Conservation (phyloP, 2,113 vertebrate genomes). For the Alexandromys fortis region DNA sequence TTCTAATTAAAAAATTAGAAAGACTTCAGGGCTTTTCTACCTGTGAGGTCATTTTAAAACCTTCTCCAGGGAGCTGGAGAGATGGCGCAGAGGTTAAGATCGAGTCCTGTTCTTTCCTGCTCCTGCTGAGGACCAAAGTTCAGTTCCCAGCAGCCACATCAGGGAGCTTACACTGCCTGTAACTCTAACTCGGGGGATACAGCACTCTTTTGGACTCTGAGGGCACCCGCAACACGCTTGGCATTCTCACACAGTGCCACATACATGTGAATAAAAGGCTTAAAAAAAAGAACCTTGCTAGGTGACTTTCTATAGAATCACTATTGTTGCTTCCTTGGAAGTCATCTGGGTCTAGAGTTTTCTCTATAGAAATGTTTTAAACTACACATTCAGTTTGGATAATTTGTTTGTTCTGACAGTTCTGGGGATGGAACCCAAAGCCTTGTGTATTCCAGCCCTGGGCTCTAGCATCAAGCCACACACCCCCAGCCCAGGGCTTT, state of each 20-base stretch:
- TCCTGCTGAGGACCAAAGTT: too few species aligned
- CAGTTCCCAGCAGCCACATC: too few species aligned
- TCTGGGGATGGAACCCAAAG: neutral
- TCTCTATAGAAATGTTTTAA: neutral
- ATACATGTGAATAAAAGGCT: neutral
- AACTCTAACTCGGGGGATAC: neutral
- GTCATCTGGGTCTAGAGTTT: neutral
- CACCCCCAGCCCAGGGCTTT: neutral
- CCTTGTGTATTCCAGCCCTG: neutral
- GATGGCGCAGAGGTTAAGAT: too few species aligned
- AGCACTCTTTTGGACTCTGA: neutral
- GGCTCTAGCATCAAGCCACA: neutral
- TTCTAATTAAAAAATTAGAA: slow-evolving; percentile 8
- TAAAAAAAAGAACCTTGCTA: neutral
- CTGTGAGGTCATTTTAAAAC: neutral
- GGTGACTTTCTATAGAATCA: neutral
- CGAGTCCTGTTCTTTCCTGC: too few species aligned
- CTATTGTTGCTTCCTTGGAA: neutral
- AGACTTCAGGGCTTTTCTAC: neutral
- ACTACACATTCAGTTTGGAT: neutral
- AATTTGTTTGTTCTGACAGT: neutral
- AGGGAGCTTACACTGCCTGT: too few species aligned
- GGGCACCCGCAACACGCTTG: neutral
- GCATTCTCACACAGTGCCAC: neutral
- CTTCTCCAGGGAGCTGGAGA: neutral